Evolutionary conservation across 2,797 vertebrate species (phyloP).

Genomic region (Psittacula derbiana): DNA sequence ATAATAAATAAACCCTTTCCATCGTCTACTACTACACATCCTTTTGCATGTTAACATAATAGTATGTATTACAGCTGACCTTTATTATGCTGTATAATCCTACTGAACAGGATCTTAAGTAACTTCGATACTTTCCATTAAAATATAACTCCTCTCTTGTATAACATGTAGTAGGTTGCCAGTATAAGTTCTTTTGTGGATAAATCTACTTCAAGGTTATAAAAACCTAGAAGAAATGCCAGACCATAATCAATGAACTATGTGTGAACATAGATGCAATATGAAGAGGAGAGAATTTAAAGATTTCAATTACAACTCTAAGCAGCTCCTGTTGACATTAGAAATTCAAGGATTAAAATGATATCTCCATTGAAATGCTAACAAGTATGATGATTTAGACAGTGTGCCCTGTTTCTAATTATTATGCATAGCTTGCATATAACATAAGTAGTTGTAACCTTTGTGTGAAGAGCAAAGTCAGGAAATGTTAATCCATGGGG

Average conservation of each 20-base stretch:
- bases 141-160: not conserved
- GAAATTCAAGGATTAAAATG: slow-evolving; percentile 68
- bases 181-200: not conserved
- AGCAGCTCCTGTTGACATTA: slow-evolving; percentile 63
- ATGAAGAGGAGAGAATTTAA: slow-evolving; percentile 18
- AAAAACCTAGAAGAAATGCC: not conserved
- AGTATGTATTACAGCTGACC: not conserved
- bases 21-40: not conserved
- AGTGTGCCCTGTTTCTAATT: slow-evolving; percentile 55
- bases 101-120: slow-evolving; percentile 16
- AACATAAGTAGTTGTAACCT: slow-evolving; percentile 74
- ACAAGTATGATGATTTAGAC: slow-evolving; percentile 53
- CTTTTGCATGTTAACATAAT: not conserved
- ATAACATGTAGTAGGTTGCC: not conserved
- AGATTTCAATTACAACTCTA: slow-evolving; percentile 44
- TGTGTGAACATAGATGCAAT: not conserved
- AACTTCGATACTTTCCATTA: slow-evolving; percentile 15
- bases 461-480: slow-evolving; percentile 75
- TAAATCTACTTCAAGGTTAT: not conserved
- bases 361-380: slow-evolving; percentile 65
- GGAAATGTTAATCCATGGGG: slow-evolving; percentile 74
- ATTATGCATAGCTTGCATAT: slow-evolving; percentile 62
- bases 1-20: not conserved
- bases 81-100: slow-evolving; percentile 17
- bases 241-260: slow-evolving; percentile 8